Percentiles rank a stretch among this genome's conserved stretches.
These are phyloP conservation scores for Erythrocebus patas DNA, from an alignment of 2,113 vertebrate species.

Conservation along the genomic window DNA sequence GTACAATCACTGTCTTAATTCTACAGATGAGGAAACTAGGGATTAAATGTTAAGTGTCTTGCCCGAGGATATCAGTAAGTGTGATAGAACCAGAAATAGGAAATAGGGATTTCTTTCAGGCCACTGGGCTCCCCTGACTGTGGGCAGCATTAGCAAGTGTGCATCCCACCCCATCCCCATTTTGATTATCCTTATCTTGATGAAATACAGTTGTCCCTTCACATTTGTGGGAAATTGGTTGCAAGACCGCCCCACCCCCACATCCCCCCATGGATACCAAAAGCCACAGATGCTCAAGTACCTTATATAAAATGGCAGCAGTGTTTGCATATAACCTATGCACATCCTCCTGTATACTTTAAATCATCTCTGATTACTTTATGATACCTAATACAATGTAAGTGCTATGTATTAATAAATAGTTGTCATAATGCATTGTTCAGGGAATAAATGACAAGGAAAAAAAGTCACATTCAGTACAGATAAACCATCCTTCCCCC, in stretches of 20 bases:
- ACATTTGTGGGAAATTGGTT: not conserved
- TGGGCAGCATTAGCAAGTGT: not conserved
- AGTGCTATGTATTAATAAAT: not conserved
- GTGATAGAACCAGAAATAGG: not conserved
- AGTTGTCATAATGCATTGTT: not conserved
- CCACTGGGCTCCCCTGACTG: not conserved
- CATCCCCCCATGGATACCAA: not conserved
- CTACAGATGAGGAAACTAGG: not conserved
- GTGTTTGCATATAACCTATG: not conserved
- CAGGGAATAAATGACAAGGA: not conserved
- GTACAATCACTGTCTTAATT: not conserved
- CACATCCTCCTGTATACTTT: not conserved
- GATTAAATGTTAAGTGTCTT: not conserved
- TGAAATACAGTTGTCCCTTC: not conserved
- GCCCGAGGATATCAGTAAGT: not conserved
- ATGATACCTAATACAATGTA: not conserved
- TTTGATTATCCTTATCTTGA: not conserved
- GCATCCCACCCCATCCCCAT: not conserved
- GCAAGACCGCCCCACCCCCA: not conserved
- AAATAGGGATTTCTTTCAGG: not conserved
- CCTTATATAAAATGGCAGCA: not conserved
- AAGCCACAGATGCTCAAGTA: not conserved
- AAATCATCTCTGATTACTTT: not conserved
- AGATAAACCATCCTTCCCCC: not conserved
- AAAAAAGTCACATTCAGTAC: not conserved